These are phyloP conservation scores for Cryptus armator DNA, from an alignment of 2,888 invertebrate species.

Conservation along the genomic window DNA sequence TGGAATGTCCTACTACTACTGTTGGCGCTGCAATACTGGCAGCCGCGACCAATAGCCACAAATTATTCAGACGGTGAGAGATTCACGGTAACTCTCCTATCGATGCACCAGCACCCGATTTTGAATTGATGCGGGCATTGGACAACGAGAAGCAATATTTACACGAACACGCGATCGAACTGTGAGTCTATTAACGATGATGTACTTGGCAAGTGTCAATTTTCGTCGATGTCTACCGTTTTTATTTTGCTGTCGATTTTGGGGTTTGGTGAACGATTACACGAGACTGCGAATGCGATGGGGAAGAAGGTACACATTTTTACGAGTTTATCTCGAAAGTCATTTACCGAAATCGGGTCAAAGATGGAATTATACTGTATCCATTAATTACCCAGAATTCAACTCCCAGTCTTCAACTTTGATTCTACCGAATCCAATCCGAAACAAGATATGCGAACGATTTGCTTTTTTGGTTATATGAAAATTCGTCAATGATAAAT, in stretches of 20 bases:
- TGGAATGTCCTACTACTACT: not conserved
- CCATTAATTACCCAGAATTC: too few species aligned
- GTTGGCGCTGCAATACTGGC: slow-evolving; percentile 8
- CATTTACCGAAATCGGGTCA: too few species aligned
- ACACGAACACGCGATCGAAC: not conserved
- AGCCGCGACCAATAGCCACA: slow-evolving; percentile 32
- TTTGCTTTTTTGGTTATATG: too few species aligned
- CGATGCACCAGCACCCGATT: not conserved
- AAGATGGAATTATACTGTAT: too few species aligned
- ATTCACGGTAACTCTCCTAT: slow-evolving; percentile 30
- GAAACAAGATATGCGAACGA: too few species aligned
- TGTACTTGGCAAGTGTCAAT: slow-evolving; percentile 58
- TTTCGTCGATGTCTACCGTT: not conserved
- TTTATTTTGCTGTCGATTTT: not conserved
- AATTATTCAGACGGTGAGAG: slow-evolving; percentile 65
- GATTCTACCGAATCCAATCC: too few species aligned
- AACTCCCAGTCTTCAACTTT: too few species aligned
- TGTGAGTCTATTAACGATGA: slow-evolving; percentile 13
- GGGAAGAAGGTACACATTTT: too few species aligned
- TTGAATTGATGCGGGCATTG: slow-evolving; percentile 33
- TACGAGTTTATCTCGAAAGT: too few species aligned
- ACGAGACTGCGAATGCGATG: too few species aligned
- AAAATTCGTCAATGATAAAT: too few species aligned
- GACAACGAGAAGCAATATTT: slow-evolving; percentile 44
- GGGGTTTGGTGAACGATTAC: too few species aligned